A percentile compares a stretch with the other conserved stretches of the same genome.
These are phyloP conservation scores for Phyllotreta striolata DNA, from an alignment of 2,888 invertebrate genomes.

Conservation along the genomic window DNA sequence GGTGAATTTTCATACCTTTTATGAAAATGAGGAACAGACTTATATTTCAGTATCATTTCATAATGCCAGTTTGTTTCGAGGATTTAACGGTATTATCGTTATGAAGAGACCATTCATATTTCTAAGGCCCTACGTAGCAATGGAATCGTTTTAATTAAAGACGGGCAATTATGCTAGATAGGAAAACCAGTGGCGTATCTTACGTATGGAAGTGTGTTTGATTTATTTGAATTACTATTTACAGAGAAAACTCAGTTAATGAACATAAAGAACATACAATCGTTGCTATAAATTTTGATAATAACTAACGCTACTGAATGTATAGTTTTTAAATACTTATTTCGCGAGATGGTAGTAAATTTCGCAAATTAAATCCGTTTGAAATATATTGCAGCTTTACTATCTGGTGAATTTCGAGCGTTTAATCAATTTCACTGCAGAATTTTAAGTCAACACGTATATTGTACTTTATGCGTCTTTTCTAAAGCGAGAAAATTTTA, in stretches of 20 bases:
- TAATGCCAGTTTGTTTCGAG: constrained; percentile 23
- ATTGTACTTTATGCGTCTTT: constrained; percentile 6
- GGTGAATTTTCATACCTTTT: constrained; percentile 5
- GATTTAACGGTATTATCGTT: constrained; percentile 24
- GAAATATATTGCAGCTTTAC: constrained; percentile 32
- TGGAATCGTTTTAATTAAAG: constrained; percentile 41
- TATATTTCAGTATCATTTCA: constrained; percentile 22
- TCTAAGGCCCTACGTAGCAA: constrained; percentile 9
- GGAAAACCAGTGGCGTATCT: constrained; percentile 4
- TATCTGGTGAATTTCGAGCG: constrained; percentile 34
- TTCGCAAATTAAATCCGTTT: constrained; percentile 36
- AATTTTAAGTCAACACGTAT: constrained; percentile 9
- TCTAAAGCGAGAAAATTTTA: too few species aligned
- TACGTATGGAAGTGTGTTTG: neutral
- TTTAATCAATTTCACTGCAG: constrained; percentile 33
- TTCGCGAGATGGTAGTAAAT: constrained; percentile 44
- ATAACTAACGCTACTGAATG: too few species aligned
- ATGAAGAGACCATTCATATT: constrained; percentile 16
- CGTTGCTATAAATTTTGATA: too few species aligned
- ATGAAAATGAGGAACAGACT: constrained; percentile 13
- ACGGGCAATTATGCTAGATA: constrained; percentile 33
- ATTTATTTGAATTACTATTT: too few species aligned
- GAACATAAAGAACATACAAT: too few species aligned
- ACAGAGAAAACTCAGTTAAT: too few species aligned
- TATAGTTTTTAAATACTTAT: constrained; percentile 39